Evolutionary conservation across 2,113 vertebrate species (phyloP), one percentile per base, ranked within the genome.

Genomic region (Melanerpes aurifrons): DNA sequence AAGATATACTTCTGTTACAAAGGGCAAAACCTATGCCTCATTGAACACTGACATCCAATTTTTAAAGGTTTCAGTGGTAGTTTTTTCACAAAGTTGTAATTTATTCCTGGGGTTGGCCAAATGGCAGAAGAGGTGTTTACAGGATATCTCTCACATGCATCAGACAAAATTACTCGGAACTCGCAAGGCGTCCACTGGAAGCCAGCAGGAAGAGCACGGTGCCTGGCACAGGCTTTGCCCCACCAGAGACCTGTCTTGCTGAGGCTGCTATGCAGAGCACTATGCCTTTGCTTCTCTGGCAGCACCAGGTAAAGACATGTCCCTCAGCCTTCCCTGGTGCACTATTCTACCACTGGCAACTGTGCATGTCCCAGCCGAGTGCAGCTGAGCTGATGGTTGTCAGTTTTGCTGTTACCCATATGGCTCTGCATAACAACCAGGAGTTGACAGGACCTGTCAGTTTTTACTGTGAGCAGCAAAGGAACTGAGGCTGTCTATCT

Each of bases 361-460:
- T 64, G 69, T 64, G 69, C 77, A 9, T 6, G 8, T 92, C 90
- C 70, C 86, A 89, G 82, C 37, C 10, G 8, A 92, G 57, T 32
- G 15, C 78, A 82, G 11, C 61, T 64, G 91, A 93, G 74, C 37
- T 1, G 14, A 69, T 24, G 53, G 82, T 90, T 96, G 87, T 95
- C 92, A 82, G 72, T 92, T 94, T 84, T 82, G 54, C 53, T 62
- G 57, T 82, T 95, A 68, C n/a, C 77, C 83, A 74, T 63, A 19
- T 37, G 69, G 81, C 75, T 90, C 81, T 92, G 93, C 87, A 75
- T 94, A 95, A 92, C 75, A 96, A 56, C 87, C 80, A 73, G 63
- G 57, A 92, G 76, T 82, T 95, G 94, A 95, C 93, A 96, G 86
- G 79, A 91, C 7, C 86, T 95, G 93, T 94, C 92, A 87, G 78